Conservation (phyloP, 1,140 invertebrate genomes). For the Drosophila subobscura region DNA sequence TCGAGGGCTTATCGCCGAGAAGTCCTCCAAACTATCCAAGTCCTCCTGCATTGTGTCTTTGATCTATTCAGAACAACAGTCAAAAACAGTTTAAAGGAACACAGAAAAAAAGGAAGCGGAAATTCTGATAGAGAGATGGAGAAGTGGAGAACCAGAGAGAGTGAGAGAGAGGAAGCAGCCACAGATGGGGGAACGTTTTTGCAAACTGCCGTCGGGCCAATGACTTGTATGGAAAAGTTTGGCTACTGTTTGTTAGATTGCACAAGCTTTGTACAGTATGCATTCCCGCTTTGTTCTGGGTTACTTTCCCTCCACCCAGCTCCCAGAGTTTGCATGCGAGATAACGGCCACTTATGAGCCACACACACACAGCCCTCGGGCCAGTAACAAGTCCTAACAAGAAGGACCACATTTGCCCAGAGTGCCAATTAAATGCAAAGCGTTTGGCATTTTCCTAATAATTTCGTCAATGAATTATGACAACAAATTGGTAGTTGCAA, state of each 20-base stretch:
- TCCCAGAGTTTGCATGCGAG: slow-evolving; percentile 25
- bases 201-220: slow-evolving; percentile 44
- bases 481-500: slow-evolving; percentile 63
- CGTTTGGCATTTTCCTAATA: slow-evolving; percentile 49
- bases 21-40: slow-evolving; percentile 21
- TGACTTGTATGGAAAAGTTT: slow-evolving; percentile 50
- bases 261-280: slow-evolving; percentile 15
- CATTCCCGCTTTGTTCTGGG: background rate
- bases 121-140: no score
- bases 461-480: slow-evolving; percentile 75
- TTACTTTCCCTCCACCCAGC: background rate
- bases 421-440: slow-evolving; percentile 64
- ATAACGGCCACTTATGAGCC: slow-evolving; percentile 58
- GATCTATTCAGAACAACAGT: slow-evolving; percentile 43
- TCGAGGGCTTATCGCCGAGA: slow-evolving; percentile 40
- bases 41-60: slow-evolving; percentile 41
- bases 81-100: slow-evolving; percentile 44
- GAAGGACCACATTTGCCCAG: slow-evolving; percentile 34
- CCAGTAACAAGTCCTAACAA: slow-evolving; percentile 37
- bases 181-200: slow-evolving; percentile 46
- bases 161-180: background rate
- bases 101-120: slow-evolving; percentile 5
- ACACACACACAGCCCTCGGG: slow-evolving; percentile 15
- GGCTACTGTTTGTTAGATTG: slow-evolving; percentile 65
- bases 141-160: background rate